A percentile compares a stretch with the other conserved stretches of the same genome.
Evolutionary conservation across 2,888 invertebrate genomes (phyloP).

Genomic region (Drosophila multiciliata): DNA sequence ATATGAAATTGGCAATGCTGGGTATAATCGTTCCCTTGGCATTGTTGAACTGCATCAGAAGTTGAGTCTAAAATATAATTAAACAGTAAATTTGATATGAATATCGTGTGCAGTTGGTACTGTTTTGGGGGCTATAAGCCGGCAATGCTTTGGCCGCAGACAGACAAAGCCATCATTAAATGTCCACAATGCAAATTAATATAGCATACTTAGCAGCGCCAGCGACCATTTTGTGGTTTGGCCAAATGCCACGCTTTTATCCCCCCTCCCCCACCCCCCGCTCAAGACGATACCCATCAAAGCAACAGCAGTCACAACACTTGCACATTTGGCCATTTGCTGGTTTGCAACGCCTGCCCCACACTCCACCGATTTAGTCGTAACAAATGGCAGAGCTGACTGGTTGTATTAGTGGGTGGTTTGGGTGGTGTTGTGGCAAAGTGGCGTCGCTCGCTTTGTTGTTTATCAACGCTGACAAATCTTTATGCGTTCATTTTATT

Average conservation of each 20-base stretch:
- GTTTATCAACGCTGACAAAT: constrained; percentile 79
- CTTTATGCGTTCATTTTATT: constrained; percentile 77
- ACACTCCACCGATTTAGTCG: not conserved
- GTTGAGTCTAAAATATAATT: constrained; percentile 36
- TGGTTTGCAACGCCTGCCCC: constrained; percentile 24
- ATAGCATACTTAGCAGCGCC: constrained; percentile 75
- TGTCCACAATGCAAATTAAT: constrained; percentile 71
- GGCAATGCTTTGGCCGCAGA: constrained; percentile 56
- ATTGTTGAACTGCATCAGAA: constrained; percentile 7
- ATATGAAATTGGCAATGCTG: constrained; percentile 44
- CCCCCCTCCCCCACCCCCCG: constrained; percentile 11
- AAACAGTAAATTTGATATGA: constrained; percentile 41
- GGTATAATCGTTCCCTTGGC: constrained; percentile 5
- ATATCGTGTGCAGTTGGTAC: constrained; percentile 2
- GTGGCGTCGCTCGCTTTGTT: constrained; percentile 65
- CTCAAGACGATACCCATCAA: constrained; percentile 59
- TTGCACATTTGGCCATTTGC: constrained; percentile 70
- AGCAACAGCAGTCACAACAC: constrained; percentile 58
- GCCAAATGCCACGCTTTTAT: constrained; percentile 42
- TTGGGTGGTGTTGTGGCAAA: constrained; percentile 7
- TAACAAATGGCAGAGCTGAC: constrained; percentile 24
- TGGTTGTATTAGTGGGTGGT: not conserved
- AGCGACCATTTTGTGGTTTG: constrained; percentile 60
- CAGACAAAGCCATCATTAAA: constrained; percentile 58
- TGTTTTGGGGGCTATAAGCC: not conserved